Conservation (phyloP, 2,113 vertebrate species). For the Dryoscopus gambensis region DNA sequence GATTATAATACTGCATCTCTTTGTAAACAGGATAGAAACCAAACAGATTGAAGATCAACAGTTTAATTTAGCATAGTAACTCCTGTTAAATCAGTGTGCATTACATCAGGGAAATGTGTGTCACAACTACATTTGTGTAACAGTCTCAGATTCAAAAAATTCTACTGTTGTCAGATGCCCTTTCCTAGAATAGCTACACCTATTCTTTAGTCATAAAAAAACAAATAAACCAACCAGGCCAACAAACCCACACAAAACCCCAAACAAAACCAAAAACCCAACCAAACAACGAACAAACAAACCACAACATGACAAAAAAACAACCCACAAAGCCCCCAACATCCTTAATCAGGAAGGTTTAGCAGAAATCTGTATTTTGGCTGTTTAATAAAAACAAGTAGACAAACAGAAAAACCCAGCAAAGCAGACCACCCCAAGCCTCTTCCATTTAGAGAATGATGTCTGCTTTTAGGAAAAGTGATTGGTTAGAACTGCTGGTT, state of each 20-base stretch:
- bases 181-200: background rate
- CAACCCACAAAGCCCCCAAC: fast-evolving
- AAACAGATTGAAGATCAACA: background rate
- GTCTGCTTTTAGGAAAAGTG: background rate
- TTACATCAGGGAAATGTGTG: background rate
- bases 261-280: background rate
- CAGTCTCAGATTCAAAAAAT: background rate
- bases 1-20: background rate
- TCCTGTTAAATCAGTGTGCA: background rate
- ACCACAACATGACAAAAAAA: background rate
- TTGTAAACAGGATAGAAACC: background rate
- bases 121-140: background rate
- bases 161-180: background rate
- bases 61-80: background rate
- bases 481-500: background rate
- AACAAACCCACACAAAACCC: background rate
- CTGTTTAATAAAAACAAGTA: background rate
- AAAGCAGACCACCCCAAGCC: background rate
- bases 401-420: background rate
- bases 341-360: background rate
- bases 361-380: background rate
- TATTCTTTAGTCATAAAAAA: background rate
- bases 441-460: background rate
- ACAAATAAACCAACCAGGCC: background rate
- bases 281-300: background rate